These are phyloP conservation scores for Crocodylus rhombifer DNA, from an alignment of 2,797 vertebrate genomes.

Conservation along the genomic window DNA sequence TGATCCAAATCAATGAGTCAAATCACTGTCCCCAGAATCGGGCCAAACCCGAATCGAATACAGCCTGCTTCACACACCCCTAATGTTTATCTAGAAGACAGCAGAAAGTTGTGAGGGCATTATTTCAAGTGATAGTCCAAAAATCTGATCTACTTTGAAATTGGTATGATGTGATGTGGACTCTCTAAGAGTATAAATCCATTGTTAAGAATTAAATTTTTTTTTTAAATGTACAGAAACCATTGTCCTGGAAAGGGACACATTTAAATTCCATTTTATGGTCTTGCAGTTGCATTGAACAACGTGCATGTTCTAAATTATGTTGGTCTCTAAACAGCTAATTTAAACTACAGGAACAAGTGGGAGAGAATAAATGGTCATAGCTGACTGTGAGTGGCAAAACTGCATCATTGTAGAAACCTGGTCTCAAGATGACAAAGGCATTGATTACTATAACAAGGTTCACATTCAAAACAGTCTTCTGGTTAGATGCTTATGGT, in stretches of 20 bases:
- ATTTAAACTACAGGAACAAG: not conserved
- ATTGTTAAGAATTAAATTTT: constrained; percentile 8
- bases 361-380: not conserved
- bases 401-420: not conserved
- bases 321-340: not conserved
- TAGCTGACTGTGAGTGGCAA: not conserved
- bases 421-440: not conserved
- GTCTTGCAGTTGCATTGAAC: not conserved
- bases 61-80: not conserved
- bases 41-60: too few species aligned
- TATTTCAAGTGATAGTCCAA: constrained; percentile 62
- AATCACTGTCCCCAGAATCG: too few species aligned
- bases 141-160: constrained; percentile 39
- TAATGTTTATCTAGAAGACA: constrained; percentile 57
- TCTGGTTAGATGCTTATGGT: not conserved
- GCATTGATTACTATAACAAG: not conserved
- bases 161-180: constrained; percentile 32
- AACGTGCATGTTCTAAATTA: not conserved
- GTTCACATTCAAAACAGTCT: not conserved
- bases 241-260: not conserved
- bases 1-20: too few species aligned
- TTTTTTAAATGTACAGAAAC: constrained; percentile 20
- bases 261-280: not conserved
- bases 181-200: not conserved
- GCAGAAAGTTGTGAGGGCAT: constrained; percentile 46